phyloP scores from a whole-genome alignment of 2,113 vertebrate species.

The Garra rufa region DNA sequence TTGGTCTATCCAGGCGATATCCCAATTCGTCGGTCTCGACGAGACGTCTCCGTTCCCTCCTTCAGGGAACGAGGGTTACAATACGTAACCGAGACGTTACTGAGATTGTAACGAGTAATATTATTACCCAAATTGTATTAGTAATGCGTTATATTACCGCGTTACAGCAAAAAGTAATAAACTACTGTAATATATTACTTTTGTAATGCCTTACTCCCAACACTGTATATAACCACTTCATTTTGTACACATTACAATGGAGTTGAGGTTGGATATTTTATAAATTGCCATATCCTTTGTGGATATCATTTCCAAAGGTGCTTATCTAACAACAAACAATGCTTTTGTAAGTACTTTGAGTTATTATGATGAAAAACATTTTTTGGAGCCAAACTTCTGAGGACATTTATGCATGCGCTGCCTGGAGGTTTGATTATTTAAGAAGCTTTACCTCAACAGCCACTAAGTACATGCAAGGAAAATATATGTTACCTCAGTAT shows the following conservation, averaged over 20 bases:
- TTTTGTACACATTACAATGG: background rate
- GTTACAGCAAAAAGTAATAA: too few relatives aligned
- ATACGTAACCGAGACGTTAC: too few relatives aligned
- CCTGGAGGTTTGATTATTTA: slow-evolving; percentile 6
- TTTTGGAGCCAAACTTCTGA: slow-evolving; percentile 14
- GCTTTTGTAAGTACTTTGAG: slow-evolving; percentile 22
- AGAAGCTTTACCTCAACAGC: slow-evolving; percentile 35
- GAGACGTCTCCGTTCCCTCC: too few relatives aligned
- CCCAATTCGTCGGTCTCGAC: too few relatives aligned
- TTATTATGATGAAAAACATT: slow-evolving; percentile 48
- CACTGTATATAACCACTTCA: background rate
- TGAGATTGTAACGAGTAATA: too few relatives aligned
- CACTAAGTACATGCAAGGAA: slow-evolving; percentile 5
- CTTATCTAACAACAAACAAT: background rate
- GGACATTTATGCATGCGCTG: background rate
- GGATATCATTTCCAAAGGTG: slow-evolving; percentile 7
- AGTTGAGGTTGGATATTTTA: background rate
- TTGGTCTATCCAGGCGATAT: too few relatives aligned
- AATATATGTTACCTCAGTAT: slow-evolving; percentile 8
- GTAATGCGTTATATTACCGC: too few relatives aligned
- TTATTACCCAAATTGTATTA: too few relatives aligned
- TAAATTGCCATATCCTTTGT: slow-evolving; percentile 9
- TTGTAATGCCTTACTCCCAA: too few relatives aligned
- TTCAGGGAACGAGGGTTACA: too few relatives aligned
- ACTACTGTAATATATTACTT: too few relatives aligned